Base-by-base conservation (phyloP, 2,113 vertebrate species). In the Bambusicola thoracicus region DNA sequence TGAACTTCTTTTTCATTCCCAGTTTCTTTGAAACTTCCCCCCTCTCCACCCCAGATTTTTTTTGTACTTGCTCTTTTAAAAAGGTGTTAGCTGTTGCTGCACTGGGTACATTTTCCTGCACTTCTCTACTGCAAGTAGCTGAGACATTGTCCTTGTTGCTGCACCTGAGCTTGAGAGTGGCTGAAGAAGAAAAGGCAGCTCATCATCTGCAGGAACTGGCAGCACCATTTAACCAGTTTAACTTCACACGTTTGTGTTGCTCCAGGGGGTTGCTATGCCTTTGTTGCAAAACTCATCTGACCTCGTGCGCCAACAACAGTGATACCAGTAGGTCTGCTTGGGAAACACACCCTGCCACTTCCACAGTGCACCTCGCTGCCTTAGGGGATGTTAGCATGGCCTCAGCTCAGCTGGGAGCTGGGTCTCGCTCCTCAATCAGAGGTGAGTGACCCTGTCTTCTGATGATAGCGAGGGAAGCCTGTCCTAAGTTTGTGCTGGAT, bases 171-270 rank as follows among this genome's bases (percentile, higher is more conserved):
- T 22, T 81, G 49, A 88, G 69, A 81, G 53, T 46, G n/a, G 58
- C 53, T 76, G 69, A 88, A 69, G 48, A 91, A 65, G 46, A 83
- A 94, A 95, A 94, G 69, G 62, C 66, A 83, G 27, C 11, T 85
- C 30, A 59, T 73, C 59, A 32, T 75, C 69, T 75, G 21, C 13
- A 74, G 6, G 65, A 91, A 48, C 56, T 84, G 68, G 68, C 56
- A 90, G 36, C 69, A 59, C 22, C 24, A 25, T 81, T 81, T 62
- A 77, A 65, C 24, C 84, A 94, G 61, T 16, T 66, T 74, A 88
- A 79, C 68, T 70, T 81, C 72, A 43, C 43, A 65, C 46, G 53
- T 80, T 76, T 63, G 76, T 90, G 68, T 85, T 38, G 80, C 72
- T 88, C 43, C n/a, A 17, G 75, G 63, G 70, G 61, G 27, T 83